Evolutionary conservation across 1,140 invertebrate species (phyloP).

Genomic region (Chironomus tepperi): DNA sequence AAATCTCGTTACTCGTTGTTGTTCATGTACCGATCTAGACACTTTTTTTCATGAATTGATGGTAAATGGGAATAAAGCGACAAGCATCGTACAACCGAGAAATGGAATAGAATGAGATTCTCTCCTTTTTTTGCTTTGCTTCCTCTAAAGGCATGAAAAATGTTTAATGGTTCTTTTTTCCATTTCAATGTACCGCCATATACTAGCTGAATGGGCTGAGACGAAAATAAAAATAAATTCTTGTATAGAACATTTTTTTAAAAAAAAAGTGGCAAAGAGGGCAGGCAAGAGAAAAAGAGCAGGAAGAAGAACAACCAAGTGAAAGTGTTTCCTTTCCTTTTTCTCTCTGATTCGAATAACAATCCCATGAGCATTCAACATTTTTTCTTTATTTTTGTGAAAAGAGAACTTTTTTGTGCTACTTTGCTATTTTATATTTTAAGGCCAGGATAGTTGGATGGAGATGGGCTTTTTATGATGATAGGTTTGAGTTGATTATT

Average conservation of each 20-base stretch:
- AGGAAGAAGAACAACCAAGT: background rate
- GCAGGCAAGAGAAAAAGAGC: background rate
- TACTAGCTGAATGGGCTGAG: no score
- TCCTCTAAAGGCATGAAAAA: background rate
- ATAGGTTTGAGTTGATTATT: no score
- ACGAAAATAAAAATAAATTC: no score
- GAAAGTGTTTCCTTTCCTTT: background rate
- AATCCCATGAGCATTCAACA: background rate
- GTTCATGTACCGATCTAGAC: no score
- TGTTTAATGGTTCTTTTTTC: conserved; percentile 2
- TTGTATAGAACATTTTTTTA: no score
- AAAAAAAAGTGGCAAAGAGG: background rate
- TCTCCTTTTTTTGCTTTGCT: background rate
- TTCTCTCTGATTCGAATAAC: background rate
- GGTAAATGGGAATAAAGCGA: no score
- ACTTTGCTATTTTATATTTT: background rate
- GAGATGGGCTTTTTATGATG: no score
- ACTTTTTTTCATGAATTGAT: no score
- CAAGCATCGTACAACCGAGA: background rate
- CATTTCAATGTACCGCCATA: background rate
- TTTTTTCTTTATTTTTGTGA: background rate
- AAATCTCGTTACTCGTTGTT: no score
- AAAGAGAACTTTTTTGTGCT: background rate
- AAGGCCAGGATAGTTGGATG: no score
- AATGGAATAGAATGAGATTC: background rate